Evolutionary conservation across 2,113 vertebrate genomes (phyloP), one percentile per base, ranked within the genome.

Genomic region (Craseonycteris thonglongyai): DNA sequence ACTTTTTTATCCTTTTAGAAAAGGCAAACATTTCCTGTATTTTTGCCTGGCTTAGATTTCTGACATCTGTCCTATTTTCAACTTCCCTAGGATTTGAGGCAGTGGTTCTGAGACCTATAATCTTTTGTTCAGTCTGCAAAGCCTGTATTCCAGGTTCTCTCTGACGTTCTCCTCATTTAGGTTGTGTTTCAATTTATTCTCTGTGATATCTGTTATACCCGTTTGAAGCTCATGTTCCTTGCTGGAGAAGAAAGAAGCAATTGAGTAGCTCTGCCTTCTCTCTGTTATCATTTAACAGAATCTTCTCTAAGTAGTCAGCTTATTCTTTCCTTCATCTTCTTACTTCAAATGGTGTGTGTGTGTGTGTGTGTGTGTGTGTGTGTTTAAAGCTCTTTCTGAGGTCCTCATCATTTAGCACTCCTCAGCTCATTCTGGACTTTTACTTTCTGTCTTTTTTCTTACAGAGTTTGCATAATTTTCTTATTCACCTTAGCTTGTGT

Each of bases 221-320:
- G 91, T 58, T 4, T 59, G 93, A 58, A 93, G 81, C 92, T 85
- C 49, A 21, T 2, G 76, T 82, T 97, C 38, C 78, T 91, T 63
- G 38, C 58, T 82, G 42, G 88, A 78, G 76, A 96, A 95, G 85
- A 96, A 93, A 97, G 71, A 58, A 84, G 19, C 56, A 16, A 81
- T 92, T 96, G 76, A 96, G 38, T 68, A 66, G 47, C 49, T 76
- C 59, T 63, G 66, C 47, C 19, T 78, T 94, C 69, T 49, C n/a
- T 83, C 63, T 89, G 47, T 88, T 93, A 84, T 80, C 90, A 54
- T 66, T 87, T 75, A 92, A 75, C 69, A 75, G 80, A 45, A 54
- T 95, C 88, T 68, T 65, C 85, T 84, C 81, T 40, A 22, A 51
- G 66, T 66, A 35, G 15, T 8, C 66, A 45, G 90, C 8, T 76